phyloP scores from a whole-genome alignment of 2,888 invertebrate genomes.

The Caenorhabditis japonica region DNA sequence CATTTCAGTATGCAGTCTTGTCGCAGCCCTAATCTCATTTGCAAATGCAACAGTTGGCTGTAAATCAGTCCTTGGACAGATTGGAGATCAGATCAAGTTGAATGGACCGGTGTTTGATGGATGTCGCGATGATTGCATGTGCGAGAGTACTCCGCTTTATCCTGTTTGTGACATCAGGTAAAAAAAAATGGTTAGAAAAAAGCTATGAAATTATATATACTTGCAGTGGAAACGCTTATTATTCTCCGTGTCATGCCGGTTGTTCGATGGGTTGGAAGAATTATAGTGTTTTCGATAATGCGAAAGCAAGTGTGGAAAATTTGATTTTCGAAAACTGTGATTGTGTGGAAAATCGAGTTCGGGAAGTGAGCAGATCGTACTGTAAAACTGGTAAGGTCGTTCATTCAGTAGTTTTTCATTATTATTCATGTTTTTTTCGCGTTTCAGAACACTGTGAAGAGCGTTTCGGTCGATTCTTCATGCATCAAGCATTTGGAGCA shows the following conservation, averaged over 20 bases:
- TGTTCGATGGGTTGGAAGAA: conserved; percentile 66
- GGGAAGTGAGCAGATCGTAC: conserved; percentile 69
- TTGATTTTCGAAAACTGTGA: conserved; percentile 63
- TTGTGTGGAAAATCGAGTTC: conserved; percentile 60
- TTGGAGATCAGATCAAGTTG: conserved; percentile 65
- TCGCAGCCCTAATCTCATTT: conserved; percentile 72
- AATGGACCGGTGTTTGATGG: conserved; percentile 55
- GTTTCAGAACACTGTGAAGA: conserved; percentile 62
- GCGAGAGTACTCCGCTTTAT: conserved; percentile 76
- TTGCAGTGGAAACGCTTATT: conserved; percentile 73
- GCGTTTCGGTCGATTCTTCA: conserved; percentile 64
- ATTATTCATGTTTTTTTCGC: too few species aligned
- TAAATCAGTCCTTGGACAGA: conserved; percentile 69
- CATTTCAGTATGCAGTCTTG: conserved; percentile 69
- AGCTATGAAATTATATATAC: background rate
- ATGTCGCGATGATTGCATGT: conserved; percentile 77
- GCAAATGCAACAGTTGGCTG: conserved; percentile 75
- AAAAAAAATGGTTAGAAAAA: background rate
- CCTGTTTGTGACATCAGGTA: conserved; percentile 76
- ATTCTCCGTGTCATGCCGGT: conserved; percentile 78
- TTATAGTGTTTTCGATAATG: conserved; percentile 56
- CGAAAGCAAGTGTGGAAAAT: conserved; percentile 10
- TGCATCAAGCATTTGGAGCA: conserved; percentile 72
- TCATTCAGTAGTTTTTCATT: background rate
- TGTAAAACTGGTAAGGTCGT: conserved; percentile 57